Percentiles rank a stretch among this genome's conserved stretches.
Conservation (phyloP, 2,113 vertebrate genomes). For the Pteruthius melanotis region DNA sequence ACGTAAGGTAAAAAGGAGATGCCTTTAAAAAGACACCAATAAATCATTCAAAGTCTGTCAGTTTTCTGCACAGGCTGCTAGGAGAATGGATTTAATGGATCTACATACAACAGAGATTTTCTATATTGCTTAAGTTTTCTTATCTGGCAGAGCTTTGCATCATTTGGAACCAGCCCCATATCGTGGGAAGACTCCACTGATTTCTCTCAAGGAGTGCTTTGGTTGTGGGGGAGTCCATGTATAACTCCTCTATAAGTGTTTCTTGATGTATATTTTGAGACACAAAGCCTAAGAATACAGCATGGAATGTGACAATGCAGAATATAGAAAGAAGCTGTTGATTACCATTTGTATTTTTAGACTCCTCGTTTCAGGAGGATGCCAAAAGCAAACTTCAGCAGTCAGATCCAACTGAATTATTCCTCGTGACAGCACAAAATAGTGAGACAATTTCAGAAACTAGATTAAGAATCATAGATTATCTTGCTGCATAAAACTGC, state of each 20-base stretch:
- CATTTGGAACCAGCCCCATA: neutral
- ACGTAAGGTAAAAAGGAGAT: neutral
- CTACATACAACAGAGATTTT: neutral
- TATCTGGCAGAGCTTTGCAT: constrained; percentile 8
- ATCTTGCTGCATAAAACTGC: constrained; percentile 12
- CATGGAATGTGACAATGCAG: neutral
- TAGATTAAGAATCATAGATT: constrained; percentile 36
- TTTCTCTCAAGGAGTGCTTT: neutral
- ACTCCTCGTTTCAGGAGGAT: neutral
- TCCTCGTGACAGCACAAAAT: neutral
- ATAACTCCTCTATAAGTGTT: neutral
- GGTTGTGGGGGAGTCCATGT: neutral
- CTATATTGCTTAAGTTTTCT: neutral
- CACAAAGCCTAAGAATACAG: constrained; percentile 28
- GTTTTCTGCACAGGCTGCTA: constrained; percentile 9
- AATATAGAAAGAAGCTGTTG: neutral
- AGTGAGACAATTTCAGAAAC: constrained; percentile 3
- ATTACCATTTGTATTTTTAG: constrained; percentile 35
- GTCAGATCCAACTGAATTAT: neutral
- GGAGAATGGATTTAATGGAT: neutral
- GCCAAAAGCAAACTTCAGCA: constrained; percentile 10
- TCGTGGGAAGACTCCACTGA: neutral
- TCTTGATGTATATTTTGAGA: neutral
- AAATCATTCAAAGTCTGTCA: constrained; percentile 40
- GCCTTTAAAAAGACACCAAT: constrained; percentile 6